Evolutionary conservation across 2,113 vertebrate genomes (phyloP), one percentile per base, ranked within the genome.

Genomic region (Tychaedon coryphoeus): DNA sequence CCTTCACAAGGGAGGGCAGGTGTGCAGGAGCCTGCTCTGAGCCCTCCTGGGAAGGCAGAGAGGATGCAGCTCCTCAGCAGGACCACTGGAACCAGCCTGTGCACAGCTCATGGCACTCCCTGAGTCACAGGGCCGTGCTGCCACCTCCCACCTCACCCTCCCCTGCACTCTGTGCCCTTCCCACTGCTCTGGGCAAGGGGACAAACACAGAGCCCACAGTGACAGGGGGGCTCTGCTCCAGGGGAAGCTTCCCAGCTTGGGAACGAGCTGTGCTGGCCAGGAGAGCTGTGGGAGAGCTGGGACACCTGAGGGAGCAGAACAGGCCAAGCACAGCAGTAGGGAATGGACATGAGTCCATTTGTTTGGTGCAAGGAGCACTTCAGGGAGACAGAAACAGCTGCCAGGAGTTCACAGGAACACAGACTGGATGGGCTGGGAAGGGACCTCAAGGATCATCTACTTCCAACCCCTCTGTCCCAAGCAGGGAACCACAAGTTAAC

Each of bases 331-430:
- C 1, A 0, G 12, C 36, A 43, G 45, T 45, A 61, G n/a, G n/a
- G 34, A 65, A 33, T 4, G 6, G 14, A 4, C 24, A 10, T 0
- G 6, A 31, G 10, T 17, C 8, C 43, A 20, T 20, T 45, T 19
- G 45, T 24, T 61, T 40, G 20, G 82, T 73, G 78, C 16, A 53
- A 31, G 34, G 42, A 42, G 10, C 14, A 1, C 31, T 20, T 22
- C 42, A 33, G 11, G 16, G n/a, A 51, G 47, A 58, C n/a, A 48
- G 24, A 17, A 60, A 20, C 2, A 1, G 48, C 31, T 43, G 24
- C 66, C 14, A 7, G 25, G 40, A 47, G 61, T 15, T 67, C 45
- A 38, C 10, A 45, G 33, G 29, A 38, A 12, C 28, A 34, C 38
- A 33, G 28, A 16, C 8, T 17, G 28, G 51, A 6, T 14, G 66